Percentiles rank a stretch among this genome's conserved stretches.
These are phyloP conservation scores for Eidolon helvum DNA, from an alignment of 2,113 vertebrate species.

Conservation along the genomic window DNA sequence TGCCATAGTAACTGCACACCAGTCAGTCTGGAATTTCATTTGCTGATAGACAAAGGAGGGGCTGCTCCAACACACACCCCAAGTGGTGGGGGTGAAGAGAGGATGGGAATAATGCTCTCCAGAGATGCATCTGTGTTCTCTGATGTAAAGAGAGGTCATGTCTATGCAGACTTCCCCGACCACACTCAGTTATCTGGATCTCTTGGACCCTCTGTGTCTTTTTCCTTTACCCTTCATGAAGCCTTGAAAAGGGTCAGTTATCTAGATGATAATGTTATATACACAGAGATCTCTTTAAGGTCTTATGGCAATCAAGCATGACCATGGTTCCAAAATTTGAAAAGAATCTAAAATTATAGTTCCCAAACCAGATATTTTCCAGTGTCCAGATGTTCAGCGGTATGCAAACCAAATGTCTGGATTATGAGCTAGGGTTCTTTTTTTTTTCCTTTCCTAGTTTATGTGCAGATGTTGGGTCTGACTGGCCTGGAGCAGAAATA, in stretches of 20 bases:
- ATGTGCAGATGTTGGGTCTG: background rate
- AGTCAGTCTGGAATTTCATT: background rate
- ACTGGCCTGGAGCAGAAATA: background rate
- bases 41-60: background rate
- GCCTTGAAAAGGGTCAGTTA: background rate
- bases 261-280: background rate
- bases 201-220: background rate
- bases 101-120: background rate
- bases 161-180: background rate
- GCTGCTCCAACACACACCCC: background rate
- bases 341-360: background rate
- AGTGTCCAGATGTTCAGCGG: slow-evolving; percentile 30
- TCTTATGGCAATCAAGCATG: background rate
- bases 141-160: background rate
- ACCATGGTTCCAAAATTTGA: background rate
- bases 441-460: background rate
- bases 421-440: background rate
- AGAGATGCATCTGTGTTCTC: background rate
- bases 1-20: background rate
- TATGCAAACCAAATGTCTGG: background rate
- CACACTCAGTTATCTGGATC: background rate
- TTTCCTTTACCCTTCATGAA: background rate
- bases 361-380: slow-evolving; percentile 27
- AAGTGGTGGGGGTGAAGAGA: background rate
- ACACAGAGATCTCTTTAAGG: background rate